These are phyloP conservation scores for Apodemus sylvaticus DNA, from an alignment of 2,113 vertebrate species.

Conservation along the genomic window DNA sequence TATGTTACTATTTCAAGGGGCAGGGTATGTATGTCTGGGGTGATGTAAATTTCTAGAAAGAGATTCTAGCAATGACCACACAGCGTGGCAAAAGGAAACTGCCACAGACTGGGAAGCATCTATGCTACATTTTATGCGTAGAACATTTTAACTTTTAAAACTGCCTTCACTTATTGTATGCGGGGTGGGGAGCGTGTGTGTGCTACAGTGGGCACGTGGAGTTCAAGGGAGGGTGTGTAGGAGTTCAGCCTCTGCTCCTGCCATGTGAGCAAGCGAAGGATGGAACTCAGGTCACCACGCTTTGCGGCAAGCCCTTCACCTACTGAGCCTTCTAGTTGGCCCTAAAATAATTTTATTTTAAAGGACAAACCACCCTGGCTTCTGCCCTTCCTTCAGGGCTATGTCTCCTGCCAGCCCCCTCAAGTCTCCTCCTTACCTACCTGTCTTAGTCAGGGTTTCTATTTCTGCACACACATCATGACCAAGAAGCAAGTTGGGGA, in stretches of 20 bases:
- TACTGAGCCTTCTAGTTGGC: neutral
- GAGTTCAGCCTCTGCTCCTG: neutral
- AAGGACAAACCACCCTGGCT: neutral
- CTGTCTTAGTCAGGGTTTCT: no score
- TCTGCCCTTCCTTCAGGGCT: neutral
- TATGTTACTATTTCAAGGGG: neutral
- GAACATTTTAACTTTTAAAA: constrained; percentile 1
- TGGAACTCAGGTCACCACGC: neutral
- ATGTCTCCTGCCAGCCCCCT: neutral
- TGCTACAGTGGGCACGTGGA: no score
- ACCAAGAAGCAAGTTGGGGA: no score
- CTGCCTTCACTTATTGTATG: neutral
- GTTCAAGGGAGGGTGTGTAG: neutral
- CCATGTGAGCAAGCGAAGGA: neutral
- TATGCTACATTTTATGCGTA: neutral
- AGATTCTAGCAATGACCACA: neutral
- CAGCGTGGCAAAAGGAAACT: neutral
- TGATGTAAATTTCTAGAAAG: neutral
- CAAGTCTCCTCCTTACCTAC: no score
- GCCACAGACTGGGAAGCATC: neutral
- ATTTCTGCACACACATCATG: no score
- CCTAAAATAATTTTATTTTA: neutral
- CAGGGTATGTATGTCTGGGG: neutral
- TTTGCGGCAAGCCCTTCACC: neutral
- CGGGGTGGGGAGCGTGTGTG: no score